phyloP scores from a whole-genome alignment of 2,888 invertebrate genomes.

The Sipha maydis region DNA sequence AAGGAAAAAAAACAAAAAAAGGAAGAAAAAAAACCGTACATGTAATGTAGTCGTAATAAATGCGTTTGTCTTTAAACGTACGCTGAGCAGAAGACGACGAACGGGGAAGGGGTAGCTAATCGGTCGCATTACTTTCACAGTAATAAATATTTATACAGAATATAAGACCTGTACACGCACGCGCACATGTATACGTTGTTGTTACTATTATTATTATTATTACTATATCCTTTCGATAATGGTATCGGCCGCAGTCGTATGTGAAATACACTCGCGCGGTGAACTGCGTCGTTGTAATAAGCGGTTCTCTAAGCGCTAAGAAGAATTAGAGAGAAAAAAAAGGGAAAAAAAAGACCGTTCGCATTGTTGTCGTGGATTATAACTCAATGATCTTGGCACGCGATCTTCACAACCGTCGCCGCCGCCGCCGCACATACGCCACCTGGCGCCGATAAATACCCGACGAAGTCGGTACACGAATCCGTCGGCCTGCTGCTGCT shows the following conservation, averaged over 20 bases:
- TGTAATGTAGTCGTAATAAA: neutral
- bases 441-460: conserved; percentile 58
- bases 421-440: conserved; percentile 23
- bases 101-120: neutral
- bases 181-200: neutral
- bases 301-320: neutral
- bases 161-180: neutral
- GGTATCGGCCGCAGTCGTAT: too few relatives aligned
- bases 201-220: neutral
- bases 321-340: neutral
- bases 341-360: conserved; percentile 1
- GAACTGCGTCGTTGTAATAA: conserved; percentile 16
- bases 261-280: neutral
- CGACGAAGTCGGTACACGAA: conserved; percentile 25
- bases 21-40: neutral
- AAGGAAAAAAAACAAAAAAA: too few relatives aligned
- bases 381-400: conserved; percentile 55
- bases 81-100: neutral
- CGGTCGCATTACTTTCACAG: neutral
- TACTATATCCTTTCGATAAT: neutral
- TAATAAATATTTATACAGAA: neutral
- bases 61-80: neutral
- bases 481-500: conserved; percentile 19
- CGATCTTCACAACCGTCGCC: conserved; percentile 50
- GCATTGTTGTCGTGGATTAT: conserved; percentile 43